Percentiles rank a stretch among this genome's conserved stretches.
These are phyloP conservation scores for Nezara viridula DNA, from an alignment of 2,888 invertebrate species.

Conservation along the genomic window DNA sequence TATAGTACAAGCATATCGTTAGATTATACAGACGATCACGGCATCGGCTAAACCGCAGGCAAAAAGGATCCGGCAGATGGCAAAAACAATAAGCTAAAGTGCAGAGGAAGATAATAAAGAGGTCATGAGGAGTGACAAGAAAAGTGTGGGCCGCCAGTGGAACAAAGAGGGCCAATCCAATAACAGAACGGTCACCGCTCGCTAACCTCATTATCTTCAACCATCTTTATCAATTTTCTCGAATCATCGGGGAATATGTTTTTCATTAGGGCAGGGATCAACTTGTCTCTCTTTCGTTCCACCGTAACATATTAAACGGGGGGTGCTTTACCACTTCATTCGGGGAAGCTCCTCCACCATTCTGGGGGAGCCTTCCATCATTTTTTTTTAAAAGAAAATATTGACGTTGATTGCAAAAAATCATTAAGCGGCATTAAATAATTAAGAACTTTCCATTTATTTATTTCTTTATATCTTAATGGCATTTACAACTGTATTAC, in stretches of 20 bases:
- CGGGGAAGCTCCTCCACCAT: background rate
- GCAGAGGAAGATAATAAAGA: background rate
- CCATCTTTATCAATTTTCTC: slow-evolving; percentile 38
- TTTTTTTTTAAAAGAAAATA: background rate
- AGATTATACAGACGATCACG: background rate
- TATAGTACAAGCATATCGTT: background rate
- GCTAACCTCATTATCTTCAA: background rate
- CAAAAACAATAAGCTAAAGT: background rate
- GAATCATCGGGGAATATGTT: slow-evolving; percentile 47
- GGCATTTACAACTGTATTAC: too few relatives aligned
- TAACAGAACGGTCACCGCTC: background rate
- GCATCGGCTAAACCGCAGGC: background rate
- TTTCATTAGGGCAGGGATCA: slow-evolving; percentile 30
- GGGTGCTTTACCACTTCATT: slow-evolving; percentile 1
- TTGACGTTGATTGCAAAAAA: too few relatives aligned
- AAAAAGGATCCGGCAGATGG: background rate
- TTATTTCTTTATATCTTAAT: too few relatives aligned
- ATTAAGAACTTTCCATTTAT: too few relatives aligned
- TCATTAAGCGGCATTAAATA: too few relatives aligned
- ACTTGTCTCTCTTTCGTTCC: background rate
- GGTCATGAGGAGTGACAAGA: slow-evolving; percentile 21
- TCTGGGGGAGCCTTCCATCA: background rate
- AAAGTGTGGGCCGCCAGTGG: background rate
- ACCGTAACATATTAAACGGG: slow-evolving; percentile 25
- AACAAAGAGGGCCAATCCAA: background rate